Evolutionary conservation across 1,140 invertebrate genomes (phyloP), one percentile per base, ranked within the genome.

Genomic region (Oreohelix idahoensis): DNA sequence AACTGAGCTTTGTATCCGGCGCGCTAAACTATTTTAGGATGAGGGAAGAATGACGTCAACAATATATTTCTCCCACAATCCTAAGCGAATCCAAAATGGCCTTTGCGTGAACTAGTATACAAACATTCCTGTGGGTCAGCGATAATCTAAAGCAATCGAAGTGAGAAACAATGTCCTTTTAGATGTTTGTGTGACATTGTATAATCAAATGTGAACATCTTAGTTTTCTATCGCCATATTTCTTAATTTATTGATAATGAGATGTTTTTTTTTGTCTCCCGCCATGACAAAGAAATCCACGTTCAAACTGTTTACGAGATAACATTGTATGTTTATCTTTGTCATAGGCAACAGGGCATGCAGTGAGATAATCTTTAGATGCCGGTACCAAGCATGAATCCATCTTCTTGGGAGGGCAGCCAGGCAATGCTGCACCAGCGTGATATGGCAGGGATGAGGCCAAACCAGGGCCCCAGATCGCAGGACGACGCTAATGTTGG

Each of bases 401-500:
- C 88, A 77, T 88, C 85, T 87, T 89, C 89, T 75, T 92, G 90
- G 90, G 87, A 92, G 84, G 87, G 87, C 83, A 88, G 85, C 77
- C 86, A 87, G 82, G 86, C 83, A 77, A 90, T 90, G 87, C 82
- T 92, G 87, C 88, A 89, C 76, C 87, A 86, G 83, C 73, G 83
- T 79, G 88, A 89, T 42, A 91, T 89, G 87, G 82, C 87, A 29
- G 89, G 87, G 69, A 85, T 85, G 77, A 81, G 86, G 75, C 85
- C 85, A 75, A 85, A 80, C 63, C 70, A 84, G 85, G 81, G 86
- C 69, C 75, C 85, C 81, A 85, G 86, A 36, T 92, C 94, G 84
- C 96, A 96, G 93, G 96, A 97, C 92, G 96, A 97, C 94, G 96
- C 96, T 79, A 95, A 96, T 90, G 96, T 97, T 84, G 95, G 96